Conservation (phyloP, 2,888 invertebrate species). For the Stenodema calcarata region DNA sequence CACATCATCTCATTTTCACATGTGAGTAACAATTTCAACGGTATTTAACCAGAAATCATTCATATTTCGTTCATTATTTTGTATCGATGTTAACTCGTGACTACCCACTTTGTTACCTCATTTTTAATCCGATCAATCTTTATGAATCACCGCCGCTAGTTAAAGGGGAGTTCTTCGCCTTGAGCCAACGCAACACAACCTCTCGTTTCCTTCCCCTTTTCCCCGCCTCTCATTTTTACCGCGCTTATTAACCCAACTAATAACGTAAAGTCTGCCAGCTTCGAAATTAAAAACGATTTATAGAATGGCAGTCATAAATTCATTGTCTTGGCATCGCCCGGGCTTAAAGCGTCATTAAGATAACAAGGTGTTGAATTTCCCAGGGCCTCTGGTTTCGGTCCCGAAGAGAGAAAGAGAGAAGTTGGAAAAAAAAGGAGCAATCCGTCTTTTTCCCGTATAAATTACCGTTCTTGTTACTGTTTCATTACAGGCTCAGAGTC, state of each 20-base stretch:
- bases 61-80: too few relatives aligned
- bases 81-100: too few relatives aligned
- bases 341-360: slow-evolving; percentile 43
- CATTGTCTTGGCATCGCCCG: slow-evolving; percentile 19
- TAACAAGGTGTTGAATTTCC: slow-evolving; percentile 50
- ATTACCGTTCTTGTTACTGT: slow-evolving; percentile 29
- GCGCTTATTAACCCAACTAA: slow-evolving; percentile 41
- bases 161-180: neutral
- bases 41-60: too few relatives aligned
- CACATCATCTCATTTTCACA: too few relatives aligned
- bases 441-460: slow-evolving; percentile 17
- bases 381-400: neutral
- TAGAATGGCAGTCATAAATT: slow-evolving; percentile 42
- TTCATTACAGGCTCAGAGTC: neutral
- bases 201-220: neutral
- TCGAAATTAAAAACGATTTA: slow-evolving; percentile 50
- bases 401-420: neutral
- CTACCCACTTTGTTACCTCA: neutral
- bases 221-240: neutral
- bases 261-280: slow-evolving; percentile 20
- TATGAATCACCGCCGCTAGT: neutral
- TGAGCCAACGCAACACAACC: slow-evolving; percentile 2
- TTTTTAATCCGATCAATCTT: neutral
- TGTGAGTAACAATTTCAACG: too few relatives aligned
- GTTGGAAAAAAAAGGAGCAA: neutral